Conservation (phyloP, 2,888 invertebrate species). For the Neoascia interrupta region DNA sequence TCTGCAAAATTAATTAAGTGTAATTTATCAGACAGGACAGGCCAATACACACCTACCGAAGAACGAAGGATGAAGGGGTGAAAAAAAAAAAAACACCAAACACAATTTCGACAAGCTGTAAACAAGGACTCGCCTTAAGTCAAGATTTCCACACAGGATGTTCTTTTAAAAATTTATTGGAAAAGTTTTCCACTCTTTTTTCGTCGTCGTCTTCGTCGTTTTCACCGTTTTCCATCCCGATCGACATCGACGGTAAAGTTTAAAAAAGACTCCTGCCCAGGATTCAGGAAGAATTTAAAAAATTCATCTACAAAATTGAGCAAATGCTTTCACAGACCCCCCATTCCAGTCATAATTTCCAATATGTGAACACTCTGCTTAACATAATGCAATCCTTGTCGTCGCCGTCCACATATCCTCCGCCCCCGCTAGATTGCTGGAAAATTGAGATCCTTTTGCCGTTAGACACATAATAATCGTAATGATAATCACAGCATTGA, state of each 20-base stretch:
- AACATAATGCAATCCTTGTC: slow-evolving; percentile 33
- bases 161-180: slow-evolving; percentile 61
- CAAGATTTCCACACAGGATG: slow-evolving; percentile 61
- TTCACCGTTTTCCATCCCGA: background rate
- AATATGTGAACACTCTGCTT: slow-evolving; percentile 34
- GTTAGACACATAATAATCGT: slow-evolving; percentile 64
- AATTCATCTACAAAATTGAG: slow-evolving; percentile 57
- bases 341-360: slow-evolving; percentile 18
- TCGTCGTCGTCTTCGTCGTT: background rate
- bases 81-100: slow-evolving; percentile 21
- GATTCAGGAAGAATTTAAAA: slow-evolving; percentile 44
- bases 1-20: slow-evolving; percentile 60
- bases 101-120: slow-evolving; percentile 60
- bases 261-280: slow-evolving; percentile 16
- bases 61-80: background rate
- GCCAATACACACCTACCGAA: slow-evolving; percentile 22
- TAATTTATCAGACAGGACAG: slow-evolving; percentile 64
- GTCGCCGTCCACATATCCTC: slow-evolving; percentile 15
- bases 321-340: slow-evolving; percentile 25
- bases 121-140: slow-evolving; percentile 54
- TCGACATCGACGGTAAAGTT: background rate
- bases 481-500: slow-evolving; percentile 63
- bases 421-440: background rate
- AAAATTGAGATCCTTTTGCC: slow-evolving; percentile 48
- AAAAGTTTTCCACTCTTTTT: slow-evolving; percentile 54